Conservation (phyloP, 2,888 invertebrate species). For the Nysson spinosus region DNA sequence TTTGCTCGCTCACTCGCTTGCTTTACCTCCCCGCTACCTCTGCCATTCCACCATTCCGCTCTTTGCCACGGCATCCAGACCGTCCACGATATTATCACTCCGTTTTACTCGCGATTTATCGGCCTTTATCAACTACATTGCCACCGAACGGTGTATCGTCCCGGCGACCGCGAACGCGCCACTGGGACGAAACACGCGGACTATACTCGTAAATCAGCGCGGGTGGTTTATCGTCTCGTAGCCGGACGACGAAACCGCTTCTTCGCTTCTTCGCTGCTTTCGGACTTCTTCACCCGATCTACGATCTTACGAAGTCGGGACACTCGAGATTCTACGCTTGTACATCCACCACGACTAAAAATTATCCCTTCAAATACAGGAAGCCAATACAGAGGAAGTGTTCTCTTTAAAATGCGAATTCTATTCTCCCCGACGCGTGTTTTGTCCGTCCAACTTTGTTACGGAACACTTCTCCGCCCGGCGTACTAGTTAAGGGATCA, state of each 20-base stretch:
- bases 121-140: slow-evolving; percentile 73
- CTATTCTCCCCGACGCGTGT: too few relatives aligned
- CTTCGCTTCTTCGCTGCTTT: slow-evolving; percentile 9
- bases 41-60: slow-evolving; percentile 12
- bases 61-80: slow-evolving; percentile 16
- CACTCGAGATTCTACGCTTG: too few relatives aligned
- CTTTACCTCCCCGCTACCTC: too few relatives aligned
- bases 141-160: slow-evolving; percentile 61
- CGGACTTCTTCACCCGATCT: slow-evolving; percentile 39
- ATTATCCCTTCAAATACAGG: too few relatives aligned
- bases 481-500: too few relatives aligned
- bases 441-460: too few relatives aligned
- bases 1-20: too few relatives aligned
- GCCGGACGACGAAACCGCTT: slow-evolving; percentile 10
- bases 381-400: too few relatives aligned
- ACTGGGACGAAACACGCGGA: slow-evolving; percentile 13
- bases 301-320: too few relatives aligned
- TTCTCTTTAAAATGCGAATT: too few relatives aligned
- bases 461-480: too few relatives aligned
- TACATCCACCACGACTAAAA: too few relatives aligned
- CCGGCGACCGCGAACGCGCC: slow-evolving; percentile 28
- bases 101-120: slow-evolving; percentile 75
- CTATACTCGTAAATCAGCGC: slow-evolving; percentile 51
- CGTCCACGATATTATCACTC: slow-evolving; percentile 73
- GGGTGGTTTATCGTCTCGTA: slow-evolving; percentile 46